These are phyloP conservation scores for Rattus norvegicus DNA, from an alignment of 2,113 vertebrate genomes.

Conservation along the genomic window DNA sequence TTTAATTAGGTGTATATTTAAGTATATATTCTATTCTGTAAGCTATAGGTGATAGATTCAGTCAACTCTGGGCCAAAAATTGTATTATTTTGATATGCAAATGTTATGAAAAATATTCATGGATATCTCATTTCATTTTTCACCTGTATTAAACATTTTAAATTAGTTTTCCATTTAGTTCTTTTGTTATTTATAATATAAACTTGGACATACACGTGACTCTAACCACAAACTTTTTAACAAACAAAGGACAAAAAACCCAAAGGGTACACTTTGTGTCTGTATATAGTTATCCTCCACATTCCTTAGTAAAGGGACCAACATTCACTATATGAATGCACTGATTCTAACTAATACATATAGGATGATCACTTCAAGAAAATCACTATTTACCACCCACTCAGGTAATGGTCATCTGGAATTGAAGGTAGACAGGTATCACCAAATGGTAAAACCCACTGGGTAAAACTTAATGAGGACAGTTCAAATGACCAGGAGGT, in stretches of 20 bases:
- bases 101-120: background rate
- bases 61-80: background rate
- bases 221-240: background rate
- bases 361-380: background rate
- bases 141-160: background rate
- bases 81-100: conserved; percentile 13
- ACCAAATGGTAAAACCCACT: background rate
- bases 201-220: background rate
- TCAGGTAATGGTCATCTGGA: background rate
- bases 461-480: background rate
- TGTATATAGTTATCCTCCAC: background rate
- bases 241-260: background rate
- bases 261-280: background rate
- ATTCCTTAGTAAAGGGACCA: background rate
- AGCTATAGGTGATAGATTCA: background rate
- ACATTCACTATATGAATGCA: background rate
- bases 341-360: conserved; percentile 14
- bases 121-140: background rate
- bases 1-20: background rate
- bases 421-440: background rate
- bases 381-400: background rate
- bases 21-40: background rate
- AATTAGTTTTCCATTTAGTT: conserved; percentile 18
- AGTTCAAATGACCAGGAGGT: background rate
- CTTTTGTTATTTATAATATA: background rate